Evolutionary conservation across 1,140 invertebrate genomes (phyloP).

Genomic region (Drosophila asahinai): DNA sequence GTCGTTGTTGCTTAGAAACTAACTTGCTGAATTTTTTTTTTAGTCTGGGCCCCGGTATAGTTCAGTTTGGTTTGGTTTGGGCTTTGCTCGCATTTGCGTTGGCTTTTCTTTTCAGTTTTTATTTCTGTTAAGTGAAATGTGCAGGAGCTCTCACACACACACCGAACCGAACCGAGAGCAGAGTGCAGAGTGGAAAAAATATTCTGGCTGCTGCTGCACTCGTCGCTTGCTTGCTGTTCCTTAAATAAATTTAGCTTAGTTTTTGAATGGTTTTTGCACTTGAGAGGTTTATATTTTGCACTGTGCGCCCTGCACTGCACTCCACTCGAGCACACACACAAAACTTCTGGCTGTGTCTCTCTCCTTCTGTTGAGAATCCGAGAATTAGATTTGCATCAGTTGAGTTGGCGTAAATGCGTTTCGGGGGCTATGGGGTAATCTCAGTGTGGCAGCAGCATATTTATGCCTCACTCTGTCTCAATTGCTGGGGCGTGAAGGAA

Average conservation of each 20-base stretch:
- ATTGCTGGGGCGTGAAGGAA: slow-evolving; percentile 72
- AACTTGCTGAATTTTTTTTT: slow-evolving; percentile 11
- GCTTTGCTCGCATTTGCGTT: slow-evolving; percentile 81
- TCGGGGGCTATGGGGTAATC: slow-evolving; percentile 76
- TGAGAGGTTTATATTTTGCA: slow-evolving; percentile 82
- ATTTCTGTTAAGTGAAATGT: slow-evolving; percentile 81
- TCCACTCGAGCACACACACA: slow-evolving; percentile 25
- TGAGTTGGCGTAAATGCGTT: slow-evolving; percentile 83
- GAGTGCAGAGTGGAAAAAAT: slow-evolving; percentile 38
- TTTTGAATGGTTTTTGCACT: slow-evolving; percentile 83
- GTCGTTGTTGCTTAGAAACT: background rate
- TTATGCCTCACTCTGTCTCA: slow-evolving; percentile 61
- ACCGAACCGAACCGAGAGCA: slow-evolving; percentile 15
- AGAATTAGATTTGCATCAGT: slow-evolving; percentile 83
- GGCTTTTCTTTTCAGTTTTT: slow-evolving; percentile 83
- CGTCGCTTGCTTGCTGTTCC: slow-evolving; percentile 50
- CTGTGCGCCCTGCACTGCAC: slow-evolving; percentile 15
- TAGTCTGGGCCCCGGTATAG: slow-evolving; percentile 19
- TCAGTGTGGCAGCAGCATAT: slow-evolving; percentile 71
- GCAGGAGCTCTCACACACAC: slow-evolving; percentile 34
- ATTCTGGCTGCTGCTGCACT: slow-evolving; percentile 33
- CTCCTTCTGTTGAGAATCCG: slow-evolving; percentile 20
- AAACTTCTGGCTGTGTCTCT: slow-evolving; percentile 19
- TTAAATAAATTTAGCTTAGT: slow-evolving; percentile 83
- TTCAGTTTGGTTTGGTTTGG: slow-evolving; percentile 53